A percentile compares a stretch with the other conserved stretches of the same genome.
Evolutionary conservation across 64 coral and sea anemone genomes (phyloP).

Genomic region (Cladopsammia gracilis): DNA sequence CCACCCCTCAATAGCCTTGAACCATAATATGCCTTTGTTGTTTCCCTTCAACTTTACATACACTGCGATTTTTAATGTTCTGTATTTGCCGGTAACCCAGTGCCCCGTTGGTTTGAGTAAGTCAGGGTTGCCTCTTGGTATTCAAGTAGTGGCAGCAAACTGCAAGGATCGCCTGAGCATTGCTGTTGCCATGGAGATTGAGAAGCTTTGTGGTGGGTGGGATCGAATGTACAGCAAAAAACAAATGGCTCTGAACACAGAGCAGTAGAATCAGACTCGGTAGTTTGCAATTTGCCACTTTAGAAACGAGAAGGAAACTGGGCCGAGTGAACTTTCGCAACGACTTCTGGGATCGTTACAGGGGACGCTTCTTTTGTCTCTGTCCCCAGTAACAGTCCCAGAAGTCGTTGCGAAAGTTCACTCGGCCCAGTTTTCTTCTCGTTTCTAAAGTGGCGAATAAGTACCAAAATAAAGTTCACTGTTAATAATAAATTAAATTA

Average conservation of each 20-base stretch:
- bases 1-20: slow-evolving; percentile 78
- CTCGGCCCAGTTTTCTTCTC: too few relatives aligned
- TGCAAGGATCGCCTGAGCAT: slow-evolving; percentile 84
- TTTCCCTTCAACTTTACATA: slow-evolving; percentile 90
- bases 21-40: slow-evolving; percentile 85
- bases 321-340: too few relatives aligned
- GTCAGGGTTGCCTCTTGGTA: slow-evolving; percentile 80
- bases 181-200: slow-evolving; percentile 89
- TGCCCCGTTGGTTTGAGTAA: slow-evolving; percentile 76
- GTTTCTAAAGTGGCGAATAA: too few relatives aligned
- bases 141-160: slow-evolving; percentile 83
- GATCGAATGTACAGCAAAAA: slow-evolving; percentile 70
- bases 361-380: too few relatives aligned
- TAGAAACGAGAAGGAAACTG: too few relatives aligned
- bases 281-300: too few relatives aligned
- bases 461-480: too few relatives aligned
- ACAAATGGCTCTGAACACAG: slow-evolving; percentile 20
- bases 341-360: too few relatives aligned
- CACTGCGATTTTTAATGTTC: slow-evolving; percentile 97
- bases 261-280: neutral
- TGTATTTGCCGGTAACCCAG: slow-evolving; percentile 93
- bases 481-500: too few relatives aligned
- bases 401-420: too few relatives aligned
- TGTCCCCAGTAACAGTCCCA: too few relatives aligned
- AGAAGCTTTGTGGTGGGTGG: slow-evolving; percentile 87